Base-by-base conservation (phyloP, 2,113 vertebrate genomes). In the Megaptera novaeangliae region DNA sequence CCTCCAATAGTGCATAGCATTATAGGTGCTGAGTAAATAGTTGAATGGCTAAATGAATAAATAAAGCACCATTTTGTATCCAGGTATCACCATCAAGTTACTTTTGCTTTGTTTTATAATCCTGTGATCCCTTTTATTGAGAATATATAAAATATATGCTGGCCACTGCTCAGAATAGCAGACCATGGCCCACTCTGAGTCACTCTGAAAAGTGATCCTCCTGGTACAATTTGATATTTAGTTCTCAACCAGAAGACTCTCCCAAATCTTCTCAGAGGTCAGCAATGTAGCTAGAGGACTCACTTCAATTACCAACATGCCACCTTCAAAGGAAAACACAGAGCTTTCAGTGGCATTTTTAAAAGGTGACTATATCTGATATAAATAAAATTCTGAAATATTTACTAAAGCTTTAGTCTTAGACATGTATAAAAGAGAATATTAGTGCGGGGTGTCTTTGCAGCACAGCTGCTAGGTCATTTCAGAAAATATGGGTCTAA, bases 401-500 rank as follows among this genome's bases (percentile, higher is more conserved):
- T 97, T 98, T 96, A 94, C 97, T 96, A 75, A 83, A 87, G 41
- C 9, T 83, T 80, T 57, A 88, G 66, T 83, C 36, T 69, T 52
- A 83, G 8, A 59, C 69, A 49, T 80, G 55, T 52, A 39, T 66
- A 91, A 96, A 91, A 95, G 68, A 64, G 49, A 83, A 52, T 39
- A 55, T 14, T 93, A 95, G 78, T 55, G 14, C 18, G 83, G 61
- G 57, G 94, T 80, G 71, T 86, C 93, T 96, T 97, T 71, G 8
- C 93, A 95, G 95, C 55, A 96, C 95, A 96, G 88, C 61, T 97
- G 96, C 66, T 63, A 82, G 39, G 96, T 96, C 95, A 94, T 87
- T 87, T 77, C 69, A 97, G 71, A 97, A 98, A 97, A 98, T 85
- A 61, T 55, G 98, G 36, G 95, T 98, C 80, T 95, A 96, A 97